phyloP scores from a whole-genome alignment of 2,888 invertebrate genomes.

The Xestia c-nigrum region DNA sequence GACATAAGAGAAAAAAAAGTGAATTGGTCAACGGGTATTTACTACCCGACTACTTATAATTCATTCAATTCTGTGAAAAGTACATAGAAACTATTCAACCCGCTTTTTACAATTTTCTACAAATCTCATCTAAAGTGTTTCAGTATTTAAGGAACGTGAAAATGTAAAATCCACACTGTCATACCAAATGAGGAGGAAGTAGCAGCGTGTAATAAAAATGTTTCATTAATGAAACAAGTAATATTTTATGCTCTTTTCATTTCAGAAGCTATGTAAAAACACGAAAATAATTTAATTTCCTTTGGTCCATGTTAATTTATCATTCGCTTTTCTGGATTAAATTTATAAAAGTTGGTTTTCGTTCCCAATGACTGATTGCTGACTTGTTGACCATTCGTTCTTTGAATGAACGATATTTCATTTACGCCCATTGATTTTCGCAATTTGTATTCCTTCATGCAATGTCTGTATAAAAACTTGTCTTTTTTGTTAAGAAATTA shows the following conservation, averaged over 20 bases:
- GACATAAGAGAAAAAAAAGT: too few species aligned
- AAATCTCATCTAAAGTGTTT: neutral
- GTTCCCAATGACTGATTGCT: conserved; percentile 30
- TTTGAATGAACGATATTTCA: conserved; percentile 31
- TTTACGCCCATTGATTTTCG: conserved; percentile 34
- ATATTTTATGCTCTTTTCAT: conserved; percentile 3
- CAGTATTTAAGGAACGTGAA: neutral
- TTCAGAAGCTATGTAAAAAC: conserved; percentile 1
- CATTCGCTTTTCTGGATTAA: conserved; percentile 10
- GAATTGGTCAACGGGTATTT: too few species aligned
- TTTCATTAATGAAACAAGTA: neutral
- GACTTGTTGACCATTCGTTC: conserved; percentile 21
- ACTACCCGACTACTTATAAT: neutral
- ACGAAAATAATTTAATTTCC: conserved; percentile 15
- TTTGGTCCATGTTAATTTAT: conserved; percentile 16
- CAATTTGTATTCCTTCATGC: conserved; percentile 35
- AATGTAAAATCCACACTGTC: neutral
- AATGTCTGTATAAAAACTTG: neutral
- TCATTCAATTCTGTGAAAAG: neutral
- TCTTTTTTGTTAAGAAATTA: neutral
- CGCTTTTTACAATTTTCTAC: neutral
- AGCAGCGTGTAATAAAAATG: neutral
- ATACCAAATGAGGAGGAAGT: neutral
- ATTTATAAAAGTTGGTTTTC: conserved; percentile 11
- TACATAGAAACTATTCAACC: too few species aligned